phyloP scores from a whole-genome alignment of 2,113 vertebrate genomes.

The Lophotis ruficrista region DNA sequence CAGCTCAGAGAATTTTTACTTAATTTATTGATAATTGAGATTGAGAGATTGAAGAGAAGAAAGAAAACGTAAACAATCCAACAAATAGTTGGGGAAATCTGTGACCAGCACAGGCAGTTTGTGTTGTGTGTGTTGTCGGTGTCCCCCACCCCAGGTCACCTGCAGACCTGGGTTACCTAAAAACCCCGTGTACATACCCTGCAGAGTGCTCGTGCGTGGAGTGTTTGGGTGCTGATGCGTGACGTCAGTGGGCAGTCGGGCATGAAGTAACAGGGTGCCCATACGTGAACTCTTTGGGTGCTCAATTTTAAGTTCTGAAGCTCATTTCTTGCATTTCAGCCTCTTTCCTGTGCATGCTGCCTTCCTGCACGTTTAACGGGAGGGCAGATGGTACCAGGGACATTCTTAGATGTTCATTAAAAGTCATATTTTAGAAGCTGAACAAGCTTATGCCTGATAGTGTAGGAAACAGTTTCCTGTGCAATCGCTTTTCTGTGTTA shows the following conservation, averaged over 20 bases:
- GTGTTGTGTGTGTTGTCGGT: accelerated
- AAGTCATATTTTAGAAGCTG: not conserved
- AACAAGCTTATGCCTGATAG: not conserved
- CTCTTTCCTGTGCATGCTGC: not conserved
- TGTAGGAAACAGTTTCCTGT: not conserved
- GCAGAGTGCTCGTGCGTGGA: not conserved
- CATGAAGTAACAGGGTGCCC: not conserved
- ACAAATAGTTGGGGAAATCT: not conserved
- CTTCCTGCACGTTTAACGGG: not conserved
- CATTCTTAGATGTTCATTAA: not conserved
- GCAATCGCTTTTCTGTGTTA: not conserved
- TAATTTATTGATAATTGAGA: not conserved
- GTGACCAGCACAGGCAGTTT: not conserved
- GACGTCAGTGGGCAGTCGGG: not conserved
- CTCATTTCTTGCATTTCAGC: not conserved
- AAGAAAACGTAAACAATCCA: not conserved
- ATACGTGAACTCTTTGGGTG: accelerated
- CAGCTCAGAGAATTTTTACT: not conserved
- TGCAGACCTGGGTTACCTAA: not conserved
- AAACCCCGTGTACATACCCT: not conserved
- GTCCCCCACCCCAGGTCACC: no score
- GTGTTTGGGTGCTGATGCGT: not conserved
- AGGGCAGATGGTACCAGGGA: not conserved
- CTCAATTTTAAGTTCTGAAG: not conserved
- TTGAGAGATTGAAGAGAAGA: not conserved